phyloP scores from a whole-genome alignment of 2,113 vertebrate species.

The Sander vitreus region DNA sequence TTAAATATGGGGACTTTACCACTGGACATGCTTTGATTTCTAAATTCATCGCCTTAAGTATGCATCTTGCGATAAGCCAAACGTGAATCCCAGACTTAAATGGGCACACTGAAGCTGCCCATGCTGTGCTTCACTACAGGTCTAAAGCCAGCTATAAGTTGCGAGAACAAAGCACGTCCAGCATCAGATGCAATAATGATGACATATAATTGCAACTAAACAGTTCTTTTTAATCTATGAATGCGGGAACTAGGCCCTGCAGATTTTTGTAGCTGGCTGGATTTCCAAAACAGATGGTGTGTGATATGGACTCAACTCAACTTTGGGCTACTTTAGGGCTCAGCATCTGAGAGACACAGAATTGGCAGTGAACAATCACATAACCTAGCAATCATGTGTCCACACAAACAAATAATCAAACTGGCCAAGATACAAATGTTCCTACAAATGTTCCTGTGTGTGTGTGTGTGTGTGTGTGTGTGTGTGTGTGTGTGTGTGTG shows the following conservation, averaged over 20 bases:
- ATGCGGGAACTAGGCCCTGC: constrained; percentile 16
- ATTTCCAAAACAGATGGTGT: constrained; percentile 72
- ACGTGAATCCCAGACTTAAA: constrained; percentile 40
- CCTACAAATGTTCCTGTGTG: constrained; percentile 36
- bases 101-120: neutral
- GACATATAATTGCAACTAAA: constrained; percentile 39
- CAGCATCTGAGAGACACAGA: constrained; percentile 60
- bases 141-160: constrained; percentile 36
- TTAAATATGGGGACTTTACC: neutral
- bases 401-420: constrained; percentile 59
- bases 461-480: constrained; percentile 17
- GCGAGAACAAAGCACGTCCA: constrained; percentile 3
- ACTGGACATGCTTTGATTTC: constrained; percentile 5
- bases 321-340: constrained; percentile 66
- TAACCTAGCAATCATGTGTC: constrained; percentile 60
- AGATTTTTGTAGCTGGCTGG: constrained; percentile 55
- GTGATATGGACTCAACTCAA: constrained; percentile 65
- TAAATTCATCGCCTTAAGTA: constrained; percentile 15
- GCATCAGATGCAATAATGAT: constrained; percentile 39
- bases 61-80: constrained; percentile 34
- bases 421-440: constrained; percentile 49
- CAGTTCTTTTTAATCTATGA: constrained; percentile 21
- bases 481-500: constrained; percentile 24
- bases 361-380: constrained; percentile 65
- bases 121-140: neutral